These are phyloP conservation scores for Orchesella cincta DNA, from an alignment of 1,140 invertebrate genomes.

Conservation along the genomic window DNA sequence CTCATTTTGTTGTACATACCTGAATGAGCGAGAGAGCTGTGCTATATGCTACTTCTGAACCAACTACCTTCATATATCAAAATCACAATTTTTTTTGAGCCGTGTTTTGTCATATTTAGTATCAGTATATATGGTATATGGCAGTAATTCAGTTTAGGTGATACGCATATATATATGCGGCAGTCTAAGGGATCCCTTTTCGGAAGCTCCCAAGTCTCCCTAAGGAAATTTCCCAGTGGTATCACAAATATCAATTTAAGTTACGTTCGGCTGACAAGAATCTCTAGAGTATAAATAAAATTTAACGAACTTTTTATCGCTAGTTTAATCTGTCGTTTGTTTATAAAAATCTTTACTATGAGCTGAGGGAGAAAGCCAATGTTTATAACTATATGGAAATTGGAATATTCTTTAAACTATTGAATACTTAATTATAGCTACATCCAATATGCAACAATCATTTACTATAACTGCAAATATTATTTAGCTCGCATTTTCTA, in stretches of 20 bases:
- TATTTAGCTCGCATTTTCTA: background rate
- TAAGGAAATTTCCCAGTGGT: background rate
- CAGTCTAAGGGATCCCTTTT: background rate
- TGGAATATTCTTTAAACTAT: too few species aligned
- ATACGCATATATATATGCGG: background rate
- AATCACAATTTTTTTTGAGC: background rate
- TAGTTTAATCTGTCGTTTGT: too few species aligned
- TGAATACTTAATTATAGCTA: too few species aligned
- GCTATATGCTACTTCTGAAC: too few species aligned
- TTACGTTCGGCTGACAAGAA: background rate
- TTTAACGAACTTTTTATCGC: background rate
- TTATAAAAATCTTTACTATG: background rate
- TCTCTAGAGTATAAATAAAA: background rate
- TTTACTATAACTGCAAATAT: background rate
- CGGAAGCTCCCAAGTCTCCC: background rate
- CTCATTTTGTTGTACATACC: too few species aligned
- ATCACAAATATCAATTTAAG: background rate
- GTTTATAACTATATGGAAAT: too few species aligned
- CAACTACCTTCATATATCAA: conserved; percentile 4
- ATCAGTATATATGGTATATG: too few species aligned
- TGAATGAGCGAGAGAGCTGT: too few species aligned
- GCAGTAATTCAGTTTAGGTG: conserved; percentile 21
- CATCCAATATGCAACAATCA: too few species aligned
- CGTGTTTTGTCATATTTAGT: background rate
- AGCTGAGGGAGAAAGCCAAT: too few species aligned